Evolutionary conservation across 2,888 invertebrate genomes (phyloP).

Genomic region (Dioctria linearis): DNA sequence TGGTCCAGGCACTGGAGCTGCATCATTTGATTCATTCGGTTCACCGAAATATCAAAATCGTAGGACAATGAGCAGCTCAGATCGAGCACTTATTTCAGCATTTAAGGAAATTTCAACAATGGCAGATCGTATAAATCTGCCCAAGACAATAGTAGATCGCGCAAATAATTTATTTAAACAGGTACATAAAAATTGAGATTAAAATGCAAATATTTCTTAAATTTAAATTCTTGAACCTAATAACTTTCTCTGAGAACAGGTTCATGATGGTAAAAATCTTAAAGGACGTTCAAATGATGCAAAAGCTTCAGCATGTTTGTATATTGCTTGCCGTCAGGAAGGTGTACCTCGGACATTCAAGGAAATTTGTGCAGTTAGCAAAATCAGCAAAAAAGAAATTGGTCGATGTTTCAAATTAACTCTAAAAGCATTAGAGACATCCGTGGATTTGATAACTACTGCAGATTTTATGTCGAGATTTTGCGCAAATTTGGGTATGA

Average conservation of each 20-base stretch:
- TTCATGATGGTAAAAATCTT: constrained; percentile 95
- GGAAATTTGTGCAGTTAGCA: constrained; percentile 99
- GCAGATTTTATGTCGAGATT: constrained; percentile 99
- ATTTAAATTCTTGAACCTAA: constrained; percentile 10
- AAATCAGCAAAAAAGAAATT: constrained; percentile 99
- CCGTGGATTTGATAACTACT: constrained; percentile 97
- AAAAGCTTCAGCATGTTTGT: constrained; percentile 98
- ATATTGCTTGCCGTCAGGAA: constrained; percentile 98
- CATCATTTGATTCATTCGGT: constrained; percentile 91
- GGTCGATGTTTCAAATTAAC: constrained; percentile 98
- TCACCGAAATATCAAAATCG: constrained; percentile 83
- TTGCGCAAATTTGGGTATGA: constrained; percentile 89
- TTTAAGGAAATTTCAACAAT: constrained; percentile 98
- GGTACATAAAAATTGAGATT: constrained; percentile 70
- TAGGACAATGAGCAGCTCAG: constrained; percentile 91
- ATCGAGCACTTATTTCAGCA: constrained; percentile 94
- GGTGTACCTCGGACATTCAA: constrained; percentile 99
- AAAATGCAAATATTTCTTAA: background rate
- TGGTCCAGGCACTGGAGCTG: constrained; percentile 81
- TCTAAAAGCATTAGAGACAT: constrained; percentile 95
- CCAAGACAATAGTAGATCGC: constrained; percentile 96
- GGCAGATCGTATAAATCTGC: constrained; percentile 98
- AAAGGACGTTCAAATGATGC: constrained; percentile 98
- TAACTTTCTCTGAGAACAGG: constrained; percentile 67
- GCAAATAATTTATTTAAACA: constrained; percentile 98